Evolutionary conservation across 37 sponge, comb jelly and placozoan species (phyloP).

Genomic region (Cliona cf. orientalis): DNA sequence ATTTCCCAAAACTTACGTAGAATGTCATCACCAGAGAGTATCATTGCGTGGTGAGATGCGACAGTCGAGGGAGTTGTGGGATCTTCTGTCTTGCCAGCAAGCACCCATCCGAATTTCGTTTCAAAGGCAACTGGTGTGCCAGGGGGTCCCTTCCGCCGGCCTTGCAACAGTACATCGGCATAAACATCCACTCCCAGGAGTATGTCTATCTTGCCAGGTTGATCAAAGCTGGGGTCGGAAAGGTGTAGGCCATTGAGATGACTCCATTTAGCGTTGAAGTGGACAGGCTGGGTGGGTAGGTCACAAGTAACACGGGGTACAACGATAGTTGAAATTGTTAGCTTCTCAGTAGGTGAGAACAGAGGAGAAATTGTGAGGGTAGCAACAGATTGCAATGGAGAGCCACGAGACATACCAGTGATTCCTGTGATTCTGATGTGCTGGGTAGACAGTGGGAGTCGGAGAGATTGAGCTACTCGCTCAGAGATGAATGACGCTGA

Average conservation of each 20-base stretch:
- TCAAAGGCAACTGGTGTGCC: slow-evolving; percentile 44
- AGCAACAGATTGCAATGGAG: slow-evolving; percentile 28
- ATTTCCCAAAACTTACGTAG: slow-evolving; percentile 61
- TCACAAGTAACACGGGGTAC: slow-evolving; percentile 40
- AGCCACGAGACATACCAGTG: slow-evolving; percentile 24
- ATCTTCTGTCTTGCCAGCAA: slow-evolving; percentile 21
- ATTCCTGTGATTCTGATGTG: slow-evolving; percentile 18
- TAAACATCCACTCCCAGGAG: slow-evolving; percentile 37
- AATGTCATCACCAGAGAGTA: slow-evolving; percentile 28
- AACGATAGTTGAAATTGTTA: slow-evolving; percentile 15
- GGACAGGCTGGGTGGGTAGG: slow-evolving; percentile 22
- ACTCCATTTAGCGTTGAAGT: slow-evolving; percentile 6
- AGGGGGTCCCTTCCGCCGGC: slow-evolving; percentile 49
- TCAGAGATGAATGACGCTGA: slow-evolving; percentile 40
- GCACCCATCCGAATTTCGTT: slow-evolving; percentile 55
- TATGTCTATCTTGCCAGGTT: slow-evolving; percentile 25
- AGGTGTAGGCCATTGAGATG: slow-evolving; percentile 26
- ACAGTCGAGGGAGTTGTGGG: background rate
- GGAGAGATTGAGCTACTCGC: slow-evolving; percentile 32
- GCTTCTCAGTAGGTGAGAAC: slow-evolving; percentile 1
- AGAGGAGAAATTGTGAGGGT: slow-evolving; percentile 14
- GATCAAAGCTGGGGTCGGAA: slow-evolving; percentile 25
- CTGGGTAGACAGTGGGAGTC: slow-evolving; percentile 6
- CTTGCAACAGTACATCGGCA: slow-evolving; percentile 34
- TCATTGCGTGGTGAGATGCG: slow-evolving; percentile 12